Evolutionary conservation across 2,113 vertebrate genomes (phyloP), one percentile per base, ranked within the genome.

Genomic region (Lophochroa leadbeateri): DNA sequence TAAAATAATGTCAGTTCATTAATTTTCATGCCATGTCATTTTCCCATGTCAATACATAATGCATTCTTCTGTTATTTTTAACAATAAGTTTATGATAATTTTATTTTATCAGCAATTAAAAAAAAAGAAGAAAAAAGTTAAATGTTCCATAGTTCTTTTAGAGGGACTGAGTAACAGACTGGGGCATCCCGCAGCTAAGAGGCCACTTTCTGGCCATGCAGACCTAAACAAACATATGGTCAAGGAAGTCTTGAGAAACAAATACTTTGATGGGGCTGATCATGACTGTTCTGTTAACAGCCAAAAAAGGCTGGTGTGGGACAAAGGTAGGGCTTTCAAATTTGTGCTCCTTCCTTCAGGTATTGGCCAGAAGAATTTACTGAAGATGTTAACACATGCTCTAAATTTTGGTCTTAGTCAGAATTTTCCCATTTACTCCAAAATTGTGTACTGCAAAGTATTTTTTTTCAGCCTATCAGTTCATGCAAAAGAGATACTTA

Each of bases 1-100:
- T 60, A 80, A 91, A 94, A 87, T 88, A 94, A 77, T 60, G n/a
- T 25, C 74, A 41, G 15, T 88, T 92, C 60, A 89, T 96, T 97
- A 75, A 91, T 96, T 94, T 96, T 94, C 76, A 91, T 91, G 47
- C 20, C 24, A 39, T 0, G 0, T 91, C 24, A 69, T 83, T 95
- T 90, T 69, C 8, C 35, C 11, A 3, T 82, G 46, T 61, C 79
- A 88, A 25, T 60, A 55, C 10, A 52, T 41, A 68, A 4, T 49
- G 76, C 17, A 49, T 72, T 75, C 80, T 75, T 70, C 12, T 77
- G 35, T 92, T 82, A 67, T 46, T 86, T 25, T 64, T 53, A 67
- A 50, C 10, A 63, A 70, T 49, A 50, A 74, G 4, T 7, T 79
- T 81, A 57, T 23, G 1, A 41, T 19, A 60, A 68, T 61, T 80